Base-by-base conservation (phyloP, 2,797 vertebrate species). In the Pseudochaenichthys georgianus region DNA sequence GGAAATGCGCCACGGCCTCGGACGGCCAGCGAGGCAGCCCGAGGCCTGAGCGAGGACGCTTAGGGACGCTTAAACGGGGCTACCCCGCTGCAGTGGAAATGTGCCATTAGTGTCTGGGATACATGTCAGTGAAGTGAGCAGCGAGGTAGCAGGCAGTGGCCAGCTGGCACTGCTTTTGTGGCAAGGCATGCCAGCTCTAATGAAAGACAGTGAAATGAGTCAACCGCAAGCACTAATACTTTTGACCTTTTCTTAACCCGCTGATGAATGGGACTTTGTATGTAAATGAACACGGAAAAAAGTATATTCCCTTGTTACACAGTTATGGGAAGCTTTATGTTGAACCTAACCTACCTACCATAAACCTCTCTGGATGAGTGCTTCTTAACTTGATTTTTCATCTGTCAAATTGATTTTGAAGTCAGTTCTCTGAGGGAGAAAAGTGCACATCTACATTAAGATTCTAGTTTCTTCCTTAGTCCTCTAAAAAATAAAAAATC, bases 101-200 rank as follows among this genome's bases (percentile, higher is more conserved):
- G 21, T 21, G 21, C 21, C 21, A 21, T 21, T 64, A 60, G 59
- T 70, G 52, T 81, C 53, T 70, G 62, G 28, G 64, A 69, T 81
- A 78, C 75, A 73, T 52, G 70, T 59, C 70, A 66, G 59, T 64
- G 61, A 70, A 69, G 78, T 62, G 55, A 75, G 70, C n/a, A 66
- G 69, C 53, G 67, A 82, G 62, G 74, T 79, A 66, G 64, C 43
- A 82, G 54, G 10, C 8, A 28, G 46, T 34, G 57, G 69, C 82
- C 81, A 81, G 72, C 82, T 85, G 83, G 77, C 83, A 78, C 48
- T 46, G 51, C 31, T 58, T 80, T 77, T 64, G 81, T 78, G 59
- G 60, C 41, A 51, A 63, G 13, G 51, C 45, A 54, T 72, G 38
- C 51, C 61, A 64, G 68, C 61, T 81, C 52, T 60, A 69, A 81